Percentiles rank a stretch among this genome's conserved stretches.
phyloP scores from a whole-genome alignment of 23 tunicate genomes.

The Ascidia mentula region DNA sequence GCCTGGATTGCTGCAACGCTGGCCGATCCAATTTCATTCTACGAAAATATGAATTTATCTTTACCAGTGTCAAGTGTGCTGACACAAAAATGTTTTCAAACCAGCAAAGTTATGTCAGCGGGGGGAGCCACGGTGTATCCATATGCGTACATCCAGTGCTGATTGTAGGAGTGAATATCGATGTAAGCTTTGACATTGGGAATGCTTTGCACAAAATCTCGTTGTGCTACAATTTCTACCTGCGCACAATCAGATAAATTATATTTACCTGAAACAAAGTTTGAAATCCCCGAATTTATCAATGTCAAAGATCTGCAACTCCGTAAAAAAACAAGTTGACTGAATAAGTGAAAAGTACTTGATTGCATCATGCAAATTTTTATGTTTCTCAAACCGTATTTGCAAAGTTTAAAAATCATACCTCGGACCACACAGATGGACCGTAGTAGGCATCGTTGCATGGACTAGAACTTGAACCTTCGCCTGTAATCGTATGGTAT shows the following conservation, averaged over 20 bases:
- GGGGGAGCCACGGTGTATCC: slow-evolving; percentile 28
- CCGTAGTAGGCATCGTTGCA: slow-evolving; percentile 71
- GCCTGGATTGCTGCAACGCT: slow-evolving; percentile 57
- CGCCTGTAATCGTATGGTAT: slow-evolving; percentile 14
- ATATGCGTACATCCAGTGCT: slow-evolving; percentile 87
- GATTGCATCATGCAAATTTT: too few species aligned
- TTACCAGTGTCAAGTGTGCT: background rate
- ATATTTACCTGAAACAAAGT: too few species aligned
- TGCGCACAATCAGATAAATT: background rate
- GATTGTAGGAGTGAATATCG: slow-evolving; percentile 83
- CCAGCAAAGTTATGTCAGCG: background rate
- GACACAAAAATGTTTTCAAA: background rate
- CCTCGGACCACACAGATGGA: slow-evolving; percentile 66
- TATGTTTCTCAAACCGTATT: background rate
- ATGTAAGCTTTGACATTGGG: slow-evolving; percentile 43
- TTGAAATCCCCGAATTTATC: too few species aligned
- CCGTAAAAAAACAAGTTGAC: too few species aligned
- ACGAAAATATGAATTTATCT: background rate
- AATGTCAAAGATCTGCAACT: too few species aligned
- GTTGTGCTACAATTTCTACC: slow-evolving; percentile 26
- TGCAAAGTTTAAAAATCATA: slow-evolving; percentile 7
- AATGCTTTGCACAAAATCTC: slow-evolving; percentile 11
- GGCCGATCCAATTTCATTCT: slow-evolving; percentile 38
- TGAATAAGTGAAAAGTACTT: too few species aligned
- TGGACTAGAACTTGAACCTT: slow-evolving; percentile 39